Conservation (phyloP, 2,888 invertebrate species). For the Hanleya hanleyi region DNA sequence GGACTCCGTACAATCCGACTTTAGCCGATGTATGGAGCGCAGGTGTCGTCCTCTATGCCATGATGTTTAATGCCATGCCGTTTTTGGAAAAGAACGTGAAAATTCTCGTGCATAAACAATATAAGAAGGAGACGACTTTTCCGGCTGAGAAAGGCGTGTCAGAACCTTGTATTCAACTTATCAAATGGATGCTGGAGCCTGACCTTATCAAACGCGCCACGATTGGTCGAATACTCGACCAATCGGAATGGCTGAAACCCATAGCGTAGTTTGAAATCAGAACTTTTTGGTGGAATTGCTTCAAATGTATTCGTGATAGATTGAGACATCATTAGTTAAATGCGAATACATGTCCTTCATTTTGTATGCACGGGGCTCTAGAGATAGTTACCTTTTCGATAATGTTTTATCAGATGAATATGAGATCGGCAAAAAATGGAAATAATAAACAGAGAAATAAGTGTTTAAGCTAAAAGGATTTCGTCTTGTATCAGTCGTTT, state of each 20-base stretch:
- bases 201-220: neutral
- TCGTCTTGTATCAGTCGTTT: too few species aligned
- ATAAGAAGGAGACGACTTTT: neutral
- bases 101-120: neutral
- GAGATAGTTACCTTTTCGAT: too few species aligned
- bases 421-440: too few species aligned
- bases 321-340: too few species aligned
- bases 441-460: too few species aligned
- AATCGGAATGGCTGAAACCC: neutral
- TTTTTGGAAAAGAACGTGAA: neutral
- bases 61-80: constrained; percentile 1
- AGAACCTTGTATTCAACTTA: neutral
- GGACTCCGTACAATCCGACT: neutral
- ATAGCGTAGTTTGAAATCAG: too few species aligned
- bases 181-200: constrained; percentile 3
- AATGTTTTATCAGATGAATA: too few species aligned
- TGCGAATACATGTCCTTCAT: too few species aligned
- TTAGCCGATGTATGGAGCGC: neutral
- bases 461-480: too few species aligned
- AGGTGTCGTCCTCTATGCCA: neutral
- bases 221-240: neutral
- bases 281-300: too few species aligned
- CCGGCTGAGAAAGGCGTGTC: neutral
- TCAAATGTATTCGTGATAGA: too few species aligned
- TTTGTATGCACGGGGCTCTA: too few species aligned